Conservation (phyloP, 2,888 invertebrate genomes). For the Meiosimyza platycephala region DNA sequence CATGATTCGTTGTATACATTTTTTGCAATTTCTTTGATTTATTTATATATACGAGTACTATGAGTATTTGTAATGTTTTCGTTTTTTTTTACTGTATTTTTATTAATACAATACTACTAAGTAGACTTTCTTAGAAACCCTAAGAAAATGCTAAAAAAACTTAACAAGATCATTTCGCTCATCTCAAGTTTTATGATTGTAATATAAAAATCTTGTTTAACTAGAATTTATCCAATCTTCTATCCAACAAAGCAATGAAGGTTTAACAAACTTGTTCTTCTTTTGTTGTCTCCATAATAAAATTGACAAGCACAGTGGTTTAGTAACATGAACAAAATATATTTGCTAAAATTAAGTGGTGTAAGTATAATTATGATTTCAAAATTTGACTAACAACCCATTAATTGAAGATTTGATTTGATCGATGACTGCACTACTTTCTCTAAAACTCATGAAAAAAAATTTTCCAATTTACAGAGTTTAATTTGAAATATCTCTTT, state of each 20-base stretch:
- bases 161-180: constrained; percentile 26
- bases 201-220: constrained; percentile 31
- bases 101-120: not conserved
- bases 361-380: too few species aligned
- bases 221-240: constrained; percentile 27
- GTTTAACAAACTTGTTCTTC: constrained; percentile 49
- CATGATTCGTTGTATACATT: not conserved
- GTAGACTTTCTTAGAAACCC: constrained; percentile 30
- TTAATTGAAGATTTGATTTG: too few species aligned
- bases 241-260: constrained; percentile 36
- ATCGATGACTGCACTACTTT: too few species aligned
- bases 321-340: constrained; percentile 1
- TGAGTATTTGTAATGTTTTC: not conserved
- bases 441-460: too few species aligned
- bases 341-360: too few species aligned
- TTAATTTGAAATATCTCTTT: too few species aligned
- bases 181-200: constrained; percentile 16
- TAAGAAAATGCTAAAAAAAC: constrained; percentile 10
- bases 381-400: too few species aligned
- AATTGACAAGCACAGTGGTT: constrained; percentile 13
- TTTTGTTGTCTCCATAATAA: constrained; percentile 26
- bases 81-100: constrained; percentile 13
- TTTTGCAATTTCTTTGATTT: too few species aligned
- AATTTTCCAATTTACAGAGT: too few species aligned
- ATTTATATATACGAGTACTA: too few species aligned